These are phyloP conservation scores for Lagopus muta DNA, from an alignment of 2,113 vertebrate genomes.

Conservation along the genomic window DNA sequence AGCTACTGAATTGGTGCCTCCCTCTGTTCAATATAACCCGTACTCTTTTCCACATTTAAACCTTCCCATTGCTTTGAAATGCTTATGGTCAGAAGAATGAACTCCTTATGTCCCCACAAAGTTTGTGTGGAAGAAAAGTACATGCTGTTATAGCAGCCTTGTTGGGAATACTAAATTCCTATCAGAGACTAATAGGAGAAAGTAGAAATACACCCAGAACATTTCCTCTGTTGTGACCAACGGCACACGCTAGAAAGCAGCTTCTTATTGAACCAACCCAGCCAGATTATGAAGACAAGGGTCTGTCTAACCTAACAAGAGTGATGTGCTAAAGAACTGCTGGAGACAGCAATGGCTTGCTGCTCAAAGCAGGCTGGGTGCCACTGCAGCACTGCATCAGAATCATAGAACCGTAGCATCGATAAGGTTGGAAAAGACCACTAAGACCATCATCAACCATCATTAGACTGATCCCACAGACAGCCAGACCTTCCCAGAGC, in stretches of 20 bases:
- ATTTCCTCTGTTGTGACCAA: background rate
- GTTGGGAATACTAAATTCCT: background rate
- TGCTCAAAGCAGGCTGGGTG: background rate
- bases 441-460: too few species aligned
- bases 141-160: background rate
- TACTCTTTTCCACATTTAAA: background rate
- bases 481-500: background rate
- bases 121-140: background rate
- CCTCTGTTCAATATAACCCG: background rate
- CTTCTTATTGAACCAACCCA: background rate
- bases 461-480: background rate
- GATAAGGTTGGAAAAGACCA: too few species aligned
- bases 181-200: background rate
- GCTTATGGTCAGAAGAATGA: background rate
- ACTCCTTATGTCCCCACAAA: background rate
- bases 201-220: background rate
- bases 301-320: background rate
- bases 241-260: background rate
- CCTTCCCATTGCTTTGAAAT: background rate
- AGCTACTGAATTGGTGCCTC: background rate
- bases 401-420: too few species aligned
- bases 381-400: accelerated
- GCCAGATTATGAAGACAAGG: background rate
- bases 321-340: background rate
- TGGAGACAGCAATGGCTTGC: background rate